Conservation (phyloP, 2,797 vertebrate genomes). For the Rachycentron canadum region DNA sequence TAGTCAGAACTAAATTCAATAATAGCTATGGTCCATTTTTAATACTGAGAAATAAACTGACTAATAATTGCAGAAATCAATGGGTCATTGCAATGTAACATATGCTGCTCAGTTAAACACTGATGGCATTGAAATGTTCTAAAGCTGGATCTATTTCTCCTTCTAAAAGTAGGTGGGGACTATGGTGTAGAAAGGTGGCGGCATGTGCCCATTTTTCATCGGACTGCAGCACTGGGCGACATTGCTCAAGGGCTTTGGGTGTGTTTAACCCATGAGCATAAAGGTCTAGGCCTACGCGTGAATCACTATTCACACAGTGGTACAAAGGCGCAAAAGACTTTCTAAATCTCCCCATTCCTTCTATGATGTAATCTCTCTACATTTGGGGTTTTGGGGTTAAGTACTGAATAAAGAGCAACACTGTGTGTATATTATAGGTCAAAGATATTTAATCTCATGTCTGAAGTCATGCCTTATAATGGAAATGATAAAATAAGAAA, state of each 20-base stretch:
- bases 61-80: constrained; percentile 14
- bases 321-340: constrained; percentile 19
- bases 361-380: background rate
- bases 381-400: background rate
- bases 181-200: constrained; percentile 16
- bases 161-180: constrained; percentile 18
- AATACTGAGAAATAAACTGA: constrained; percentile 22
- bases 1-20: constrained; percentile 16
- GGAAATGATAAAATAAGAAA: background rate
- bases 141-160: constrained; percentile 9
- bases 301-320: constrained; percentile 17
- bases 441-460: constrained; percentile 2
- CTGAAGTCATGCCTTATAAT: background rate
- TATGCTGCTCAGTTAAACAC: background rate
- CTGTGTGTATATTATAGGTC: background rate
- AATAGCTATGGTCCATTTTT: constrained; percentile 20
- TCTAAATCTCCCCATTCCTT: constrained; percentile 1
- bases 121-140: background rate
- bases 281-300: constrained; percentile 51
- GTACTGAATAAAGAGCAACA: background rate
- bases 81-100: background rate
- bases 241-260: constrained; percentile 50
- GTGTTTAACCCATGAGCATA: constrained; percentile 62
- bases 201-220: constrained; percentile 55
- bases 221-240: constrained; percentile 52